Percentiles rank a stretch among this genome's conserved stretches.
phyloP scores from a whole-genome alignment of 30 jellyfish, hydroid and myxozoan genomes.

The Hydractinia echinata region DNA sequence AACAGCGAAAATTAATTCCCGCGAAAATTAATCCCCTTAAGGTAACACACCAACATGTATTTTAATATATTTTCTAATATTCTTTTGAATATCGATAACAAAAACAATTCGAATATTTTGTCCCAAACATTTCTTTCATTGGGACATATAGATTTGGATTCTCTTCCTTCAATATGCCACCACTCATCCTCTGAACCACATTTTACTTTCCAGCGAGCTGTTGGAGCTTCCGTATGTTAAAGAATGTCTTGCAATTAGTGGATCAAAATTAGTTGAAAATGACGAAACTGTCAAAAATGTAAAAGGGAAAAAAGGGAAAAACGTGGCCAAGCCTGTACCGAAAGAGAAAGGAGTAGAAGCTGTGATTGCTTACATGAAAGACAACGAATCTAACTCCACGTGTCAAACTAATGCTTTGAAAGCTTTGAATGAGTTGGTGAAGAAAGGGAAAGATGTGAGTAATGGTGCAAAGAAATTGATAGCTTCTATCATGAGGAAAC shows the following conservation, averaged over 20 bases:
- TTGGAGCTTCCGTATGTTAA: conserved; percentile 68
- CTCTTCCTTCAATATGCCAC: too few species aligned
- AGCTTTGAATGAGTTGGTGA: conserved; percentile 40
- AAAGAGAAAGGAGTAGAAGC: conserved; percentile 78
- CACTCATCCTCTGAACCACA: too few species aligned
- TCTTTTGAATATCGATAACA: too few species aligned
- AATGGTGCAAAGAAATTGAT: conserved; percentile 65
- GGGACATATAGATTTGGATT: too few species aligned
- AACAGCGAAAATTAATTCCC: too few species aligned
- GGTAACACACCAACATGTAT: too few species aligned
- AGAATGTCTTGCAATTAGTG: conserved; percentile 62
- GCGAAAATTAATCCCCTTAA: too few species aligned
- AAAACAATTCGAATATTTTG: too few species aligned
- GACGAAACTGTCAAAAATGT: neutral
- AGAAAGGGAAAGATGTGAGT: conserved; percentile 39
- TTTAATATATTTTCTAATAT: too few species aligned
- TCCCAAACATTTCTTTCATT: too few species aligned
- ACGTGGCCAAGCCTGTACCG: conserved; percentile 36
- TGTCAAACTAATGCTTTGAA: conserved; percentile 55
- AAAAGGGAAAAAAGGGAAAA: neutral
- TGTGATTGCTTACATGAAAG: conserved; percentile 69
- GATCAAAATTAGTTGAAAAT: conserved; percentile 40
- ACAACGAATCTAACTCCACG: conserved; percentile 34
- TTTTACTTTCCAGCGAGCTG: conserved; percentile 46
- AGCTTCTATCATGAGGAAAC: conserved; percentile 50